These are phyloP conservation scores for Girardinus metallicus DNA, from an alignment of 2,797 vertebrate species.

Conservation along the genomic window DNA sequence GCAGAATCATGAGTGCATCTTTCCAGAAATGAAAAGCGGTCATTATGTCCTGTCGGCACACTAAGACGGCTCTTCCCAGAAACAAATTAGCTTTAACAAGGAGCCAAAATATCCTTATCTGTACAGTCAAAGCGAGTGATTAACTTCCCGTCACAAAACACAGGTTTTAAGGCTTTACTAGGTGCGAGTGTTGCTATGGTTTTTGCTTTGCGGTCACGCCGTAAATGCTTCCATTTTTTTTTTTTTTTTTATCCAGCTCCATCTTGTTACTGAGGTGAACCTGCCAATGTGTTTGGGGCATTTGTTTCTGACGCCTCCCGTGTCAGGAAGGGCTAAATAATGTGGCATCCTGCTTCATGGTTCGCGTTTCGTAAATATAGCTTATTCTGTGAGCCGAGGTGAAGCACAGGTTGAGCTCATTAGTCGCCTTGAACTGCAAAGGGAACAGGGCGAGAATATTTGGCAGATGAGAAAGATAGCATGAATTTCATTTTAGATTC, in stretches of 20 bases:
- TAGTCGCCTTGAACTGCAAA: conserved; percentile 3
- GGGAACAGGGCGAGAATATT: neutral
- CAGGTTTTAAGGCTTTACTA: neutral
- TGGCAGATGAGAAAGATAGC: conserved; percentile 17
- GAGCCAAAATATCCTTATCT: conserved; percentile 8
- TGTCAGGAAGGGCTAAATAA: neutral
- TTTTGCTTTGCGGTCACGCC: neutral
- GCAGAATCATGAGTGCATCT: conserved; percentile 18
- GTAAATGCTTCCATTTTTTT: neutral
- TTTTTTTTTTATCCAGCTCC: neutral
- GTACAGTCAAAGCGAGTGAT: conserved; percentile 9
- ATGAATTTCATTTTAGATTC: neutral
- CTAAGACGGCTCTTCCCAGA: neutral
- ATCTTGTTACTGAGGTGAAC: neutral
- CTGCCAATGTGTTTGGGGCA: neutral
- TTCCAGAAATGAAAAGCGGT: conserved; percentile 20
- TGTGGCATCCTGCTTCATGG: conserved; percentile 1
- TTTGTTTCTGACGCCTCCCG: neutral
- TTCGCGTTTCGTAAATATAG: conserved; percentile 14
- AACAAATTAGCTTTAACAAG: conserved; percentile 16
- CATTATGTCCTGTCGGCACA: conserved; percentile 25
- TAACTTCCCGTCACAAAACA: neutral
- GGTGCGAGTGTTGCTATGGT: neutral
- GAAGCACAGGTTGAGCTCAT: conserved; percentile 7
- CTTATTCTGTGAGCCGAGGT: neutral